These are phyloP conservation scores for Lottia scabra DNA, from an alignment of 2,888 invertebrate species.

Conservation along the genomic window DNA sequence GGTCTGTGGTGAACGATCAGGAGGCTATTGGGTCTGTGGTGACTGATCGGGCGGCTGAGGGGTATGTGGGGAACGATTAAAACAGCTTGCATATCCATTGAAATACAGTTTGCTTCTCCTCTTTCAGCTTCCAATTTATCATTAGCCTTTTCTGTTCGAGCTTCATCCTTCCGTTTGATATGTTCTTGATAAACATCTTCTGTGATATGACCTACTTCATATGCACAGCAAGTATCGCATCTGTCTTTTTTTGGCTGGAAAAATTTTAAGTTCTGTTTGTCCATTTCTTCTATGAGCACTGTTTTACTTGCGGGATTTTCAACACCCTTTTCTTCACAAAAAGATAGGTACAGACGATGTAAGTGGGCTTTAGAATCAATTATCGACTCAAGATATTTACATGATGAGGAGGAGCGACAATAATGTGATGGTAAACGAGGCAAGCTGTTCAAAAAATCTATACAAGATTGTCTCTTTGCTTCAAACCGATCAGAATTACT, in stretches of 20 bases:
- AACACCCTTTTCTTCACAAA: background rate
- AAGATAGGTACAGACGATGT: background rate
- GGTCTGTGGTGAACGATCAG: too few relatives aligned
- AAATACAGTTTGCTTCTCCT: background rate
- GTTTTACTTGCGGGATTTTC: background rate
- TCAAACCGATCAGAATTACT: background rate
- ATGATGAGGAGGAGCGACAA: background rate
- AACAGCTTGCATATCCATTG: background rate
- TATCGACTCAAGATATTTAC: constrained; percentile 1
- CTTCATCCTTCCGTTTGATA: background rate
- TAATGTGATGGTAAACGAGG: constrained; percentile 12
- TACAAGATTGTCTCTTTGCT: background rate
- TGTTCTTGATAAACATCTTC: background rate
- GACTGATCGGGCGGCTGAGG: too few relatives aligned
- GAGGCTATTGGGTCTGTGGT: too few relatives aligned
- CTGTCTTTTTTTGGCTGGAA: constrained; percentile 1
- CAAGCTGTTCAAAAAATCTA: background rate
- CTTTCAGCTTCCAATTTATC: background rate
- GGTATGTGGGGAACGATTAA: too few relatives aligned
- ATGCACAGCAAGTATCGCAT: constrained; percentile 7
- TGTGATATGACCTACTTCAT: background rate
- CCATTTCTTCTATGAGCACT: background rate
- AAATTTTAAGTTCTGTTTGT: background rate
- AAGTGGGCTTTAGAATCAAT: background rate
- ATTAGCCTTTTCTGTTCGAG: background rate